A percentile compares a stretch with the other conserved stretches of the same genome.
phyloP scores from a whole-genome alignment of 2,888 invertebrate genomes.

The Limnephilus lunatus region DNA sequence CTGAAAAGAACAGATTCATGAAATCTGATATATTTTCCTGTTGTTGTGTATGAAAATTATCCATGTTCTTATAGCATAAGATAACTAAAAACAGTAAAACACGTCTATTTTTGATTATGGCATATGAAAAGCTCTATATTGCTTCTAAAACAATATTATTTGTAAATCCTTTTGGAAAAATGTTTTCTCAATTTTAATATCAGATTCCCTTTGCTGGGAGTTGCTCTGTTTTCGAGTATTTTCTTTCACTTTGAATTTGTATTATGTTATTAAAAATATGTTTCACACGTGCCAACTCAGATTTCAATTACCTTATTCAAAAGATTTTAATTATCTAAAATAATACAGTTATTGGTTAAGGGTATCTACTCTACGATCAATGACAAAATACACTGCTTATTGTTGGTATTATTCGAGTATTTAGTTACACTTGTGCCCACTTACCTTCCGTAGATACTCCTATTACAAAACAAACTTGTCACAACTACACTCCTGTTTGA shows the following conservation, averaged over 20 bases:
- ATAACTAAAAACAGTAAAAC: not conserved
- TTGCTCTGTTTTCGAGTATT: not conserved
- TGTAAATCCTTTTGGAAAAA: not conserved
- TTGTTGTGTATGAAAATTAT: not conserved
- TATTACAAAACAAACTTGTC: no score
- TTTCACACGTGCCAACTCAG: not conserved
- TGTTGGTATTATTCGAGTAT: no score
- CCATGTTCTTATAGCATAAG: not conserved
- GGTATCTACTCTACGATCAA: no score
- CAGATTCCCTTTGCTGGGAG: not conserved
- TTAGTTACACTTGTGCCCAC: no score
- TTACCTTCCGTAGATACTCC: no score
- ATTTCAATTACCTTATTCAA: no score
- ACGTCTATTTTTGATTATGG: not conserved
- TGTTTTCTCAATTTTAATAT: not conserved
- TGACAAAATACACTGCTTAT: no score
- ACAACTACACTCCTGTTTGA: no score
- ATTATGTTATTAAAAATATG: not conserved
- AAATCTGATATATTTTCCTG: not conserved
- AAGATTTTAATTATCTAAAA: no score
- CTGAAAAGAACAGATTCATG: not conserved
- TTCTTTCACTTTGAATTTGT: not conserved
- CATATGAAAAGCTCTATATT: not conserved
- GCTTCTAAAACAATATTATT: not conserved
- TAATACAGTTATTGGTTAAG: no score